Evolutionary conservation across 2,113 vertebrate genomes (phyloP), one percentile per base, ranked within the genome.

Genomic region (Psilopsiagon aymara): DNA sequence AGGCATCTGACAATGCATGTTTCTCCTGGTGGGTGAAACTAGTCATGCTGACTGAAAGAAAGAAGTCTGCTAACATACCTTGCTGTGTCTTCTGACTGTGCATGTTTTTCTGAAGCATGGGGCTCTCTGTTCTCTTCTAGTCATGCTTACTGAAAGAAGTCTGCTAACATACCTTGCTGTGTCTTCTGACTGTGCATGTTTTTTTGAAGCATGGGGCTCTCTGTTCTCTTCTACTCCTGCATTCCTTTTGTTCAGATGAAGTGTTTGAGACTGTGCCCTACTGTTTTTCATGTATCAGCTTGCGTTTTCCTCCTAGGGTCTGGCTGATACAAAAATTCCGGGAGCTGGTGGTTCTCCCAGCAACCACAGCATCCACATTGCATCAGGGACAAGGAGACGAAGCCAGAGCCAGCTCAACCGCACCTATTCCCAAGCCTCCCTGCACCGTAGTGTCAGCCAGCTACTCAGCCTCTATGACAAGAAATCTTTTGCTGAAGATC

Each of bases 361-460:
- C 82, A 98, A 97, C 23, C 93, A 63, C 25, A 97, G 97, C 27
- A 92, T 89, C 81, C 92, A 71, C n/a, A 97, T 98, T 2, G 66
- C 97, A 23, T 97, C 98, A 1, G 97, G 98, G 13, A 88, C 98
- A 7, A 96, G 97, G 6, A 95, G 98, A 85, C 98, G 98, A 25
- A 98, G 98, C 29, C 99, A 98, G 90, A 95, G 97, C 71, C 99
- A 98, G 73, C 93, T 98, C 23, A 97, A 91, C 24, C 98, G 82
- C 18, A 90, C 97, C 11, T 99, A 95, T 28, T 98, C 99, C 79
- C 98, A 98, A 71, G 97, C 97, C 67, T 98, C 98, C 41, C 97
- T 99, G 41, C 99, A 98, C 37, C 98, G 98, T 71, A 99, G 99
- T 4, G 97, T 99, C 95, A 99, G 99, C 94, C 99, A 99, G 93